A percentile compares a stretch with the other conserved stretches of the same genome.
Evolutionary conservation across 2,888 invertebrate genomes (phyloP).

Genomic region (Phortica magna): DNA sequence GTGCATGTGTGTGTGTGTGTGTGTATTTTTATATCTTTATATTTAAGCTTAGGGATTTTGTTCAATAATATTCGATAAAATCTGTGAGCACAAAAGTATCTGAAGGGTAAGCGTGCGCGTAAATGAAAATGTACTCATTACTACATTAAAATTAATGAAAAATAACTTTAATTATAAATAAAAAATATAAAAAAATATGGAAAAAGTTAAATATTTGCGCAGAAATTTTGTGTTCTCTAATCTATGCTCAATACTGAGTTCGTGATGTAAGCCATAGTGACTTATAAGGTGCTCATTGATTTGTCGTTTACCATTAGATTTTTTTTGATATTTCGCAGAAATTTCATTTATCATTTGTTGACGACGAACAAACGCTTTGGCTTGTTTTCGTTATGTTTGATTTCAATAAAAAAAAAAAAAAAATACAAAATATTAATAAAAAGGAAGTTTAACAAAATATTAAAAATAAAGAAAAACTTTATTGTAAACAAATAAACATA

Average conservation of each 20-base stretch:
- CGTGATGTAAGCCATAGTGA: constrained; percentile 6
- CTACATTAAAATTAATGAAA: constrained; percentile 1
- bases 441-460: neutral
- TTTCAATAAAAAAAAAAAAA: neutral
- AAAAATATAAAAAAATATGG: neutral
- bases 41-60: constrained; percentile 50
- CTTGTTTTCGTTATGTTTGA: constrained; percentile 2
- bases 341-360: neutral
- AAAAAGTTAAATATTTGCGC: constrained; percentile 24
- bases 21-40: neutral
- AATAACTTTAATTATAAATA: constrained; percentile 1
- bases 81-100: constrained; percentile 19
- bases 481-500: too few relatives aligned
- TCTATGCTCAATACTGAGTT: constrained; percentile 1
- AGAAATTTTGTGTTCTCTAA: neutral
- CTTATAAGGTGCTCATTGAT: neutral
- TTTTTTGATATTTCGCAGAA: neutral
- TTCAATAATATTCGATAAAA: constrained; percentile 38
- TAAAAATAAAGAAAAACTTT: too few relatives aligned
- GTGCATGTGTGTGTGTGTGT: constrained; percentile 2
- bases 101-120: constrained; percentile 2
- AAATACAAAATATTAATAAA: too few relatives aligned
- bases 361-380: constrained; percentile 6
- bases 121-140: neutral
- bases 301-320: neutral